Evolutionary conservation across 1,140 invertebrate species (phyloP).

Genomic region (Panulirus ornatus): DNA sequence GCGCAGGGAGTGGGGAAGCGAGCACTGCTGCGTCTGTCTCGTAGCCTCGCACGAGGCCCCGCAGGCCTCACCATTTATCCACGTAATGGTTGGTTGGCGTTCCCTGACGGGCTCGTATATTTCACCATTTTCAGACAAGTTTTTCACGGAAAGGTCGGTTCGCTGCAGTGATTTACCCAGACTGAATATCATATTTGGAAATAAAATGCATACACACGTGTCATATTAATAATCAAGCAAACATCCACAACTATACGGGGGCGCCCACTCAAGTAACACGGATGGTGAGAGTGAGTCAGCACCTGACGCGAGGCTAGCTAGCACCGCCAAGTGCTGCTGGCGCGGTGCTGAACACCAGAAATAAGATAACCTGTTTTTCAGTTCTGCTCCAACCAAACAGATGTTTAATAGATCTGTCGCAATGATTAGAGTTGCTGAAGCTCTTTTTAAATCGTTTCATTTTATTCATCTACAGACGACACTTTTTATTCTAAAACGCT

Average conservation of each 20-base stretch:
- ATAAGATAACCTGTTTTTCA: conserved; percentile 66
- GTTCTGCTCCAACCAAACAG: conserved; percentile 68
- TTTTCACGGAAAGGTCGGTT: conserved; percentile 16
- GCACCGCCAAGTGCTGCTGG: conserved; percentile 57
- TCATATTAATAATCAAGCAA: background rate
- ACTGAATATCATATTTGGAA: background rate
- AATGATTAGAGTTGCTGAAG: conserved; percentile 60
- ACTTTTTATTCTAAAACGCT: background rate
- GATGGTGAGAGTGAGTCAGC: conserved; percentile 65
- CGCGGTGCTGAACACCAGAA: conserved; percentile 66
- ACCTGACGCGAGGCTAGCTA: conserved; percentile 58
- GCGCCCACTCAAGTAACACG: too few relatives aligned
- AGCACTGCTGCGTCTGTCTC: conserved; percentile 61
- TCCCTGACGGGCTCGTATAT: conserved; percentile 58
- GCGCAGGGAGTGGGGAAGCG: conserved; percentile 43
- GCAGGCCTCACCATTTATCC: conserved; percentile 66
- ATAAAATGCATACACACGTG: conserved; percentile 9
- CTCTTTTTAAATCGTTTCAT: background rate
- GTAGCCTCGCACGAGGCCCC: conserved; percentile 68
- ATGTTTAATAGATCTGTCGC: conserved; percentile 70
- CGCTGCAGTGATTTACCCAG: background rate
- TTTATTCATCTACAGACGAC: background rate
- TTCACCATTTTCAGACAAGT: conserved; percentile 57
- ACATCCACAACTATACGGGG: conserved; percentile 17
- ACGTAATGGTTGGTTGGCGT: conserved; percentile 64